A percentile compares a stretch with the other conserved stretches of the same genome.
These are phyloP conservation scores for Diachrysia chrysitis DNA, from an alignment of 2,888 invertebrate genomes.

Conservation along the genomic window DNA sequence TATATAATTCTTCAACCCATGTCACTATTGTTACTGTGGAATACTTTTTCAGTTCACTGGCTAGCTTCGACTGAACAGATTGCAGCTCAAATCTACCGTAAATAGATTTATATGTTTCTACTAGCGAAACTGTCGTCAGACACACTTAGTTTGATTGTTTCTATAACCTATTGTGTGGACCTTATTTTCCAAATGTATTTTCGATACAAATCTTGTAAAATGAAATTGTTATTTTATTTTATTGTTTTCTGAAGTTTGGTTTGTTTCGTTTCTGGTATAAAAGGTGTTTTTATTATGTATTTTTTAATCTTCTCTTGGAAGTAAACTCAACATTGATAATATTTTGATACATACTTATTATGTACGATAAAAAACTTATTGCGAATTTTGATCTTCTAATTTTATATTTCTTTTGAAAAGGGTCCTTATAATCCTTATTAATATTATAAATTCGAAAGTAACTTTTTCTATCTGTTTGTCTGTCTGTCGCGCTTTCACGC, in stretches of 20 bases:
- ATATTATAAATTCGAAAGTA: too few relatives aligned
- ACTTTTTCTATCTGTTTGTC: too few relatives aligned
- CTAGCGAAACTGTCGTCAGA: conserved; percentile 48
- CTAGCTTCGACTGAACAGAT: conserved; percentile 57
- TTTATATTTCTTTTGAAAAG: too few relatives aligned
- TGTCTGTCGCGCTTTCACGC: too few relatives aligned
- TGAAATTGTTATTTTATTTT: conserved; percentile 4
- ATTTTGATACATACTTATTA: too few relatives aligned
- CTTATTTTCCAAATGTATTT: conserved; percentile 24
- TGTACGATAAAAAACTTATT: too few relatives aligned
- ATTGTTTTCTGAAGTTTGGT: neutral
- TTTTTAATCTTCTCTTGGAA: neutral
- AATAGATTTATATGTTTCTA: conserved; percentile 69
- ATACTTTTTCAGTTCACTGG: conserved; percentile 66
- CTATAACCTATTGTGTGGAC: conserved; percentile 28
- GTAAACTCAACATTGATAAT: too few relatives aligned
- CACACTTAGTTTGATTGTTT: conserved; percentile 52
- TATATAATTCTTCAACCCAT: neutral
- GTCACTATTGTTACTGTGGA: conserved; percentile 55
- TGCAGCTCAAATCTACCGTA: conserved; percentile 74
- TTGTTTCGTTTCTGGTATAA: neutral
- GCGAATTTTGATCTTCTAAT: too few relatives aligned
- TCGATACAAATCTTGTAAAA: conserved; percentile 1
- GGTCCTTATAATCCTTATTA: too few relatives aligned
- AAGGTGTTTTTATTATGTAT: neutral